phyloP scores from a whole-genome alignment of 2,113 vertebrate species.

The Perca schrenkii region DNA sequence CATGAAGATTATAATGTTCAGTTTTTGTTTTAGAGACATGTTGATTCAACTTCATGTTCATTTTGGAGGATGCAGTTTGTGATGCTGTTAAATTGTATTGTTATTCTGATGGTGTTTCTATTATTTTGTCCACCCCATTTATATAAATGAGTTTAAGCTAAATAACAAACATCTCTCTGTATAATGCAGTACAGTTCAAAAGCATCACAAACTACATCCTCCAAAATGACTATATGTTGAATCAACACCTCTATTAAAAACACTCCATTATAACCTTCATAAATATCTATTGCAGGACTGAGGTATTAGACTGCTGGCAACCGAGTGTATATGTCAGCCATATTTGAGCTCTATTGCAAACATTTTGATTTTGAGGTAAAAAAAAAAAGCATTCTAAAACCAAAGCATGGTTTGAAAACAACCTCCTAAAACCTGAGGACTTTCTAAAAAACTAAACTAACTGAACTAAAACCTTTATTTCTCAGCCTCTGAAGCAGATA shows the following conservation, averaged over 20 bases:
- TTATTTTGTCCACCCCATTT: neutral
- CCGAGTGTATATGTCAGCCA: neutral
- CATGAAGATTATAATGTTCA: neutral
- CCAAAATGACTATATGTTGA: neutral
- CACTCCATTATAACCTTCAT: neutral
- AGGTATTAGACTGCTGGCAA: neutral
- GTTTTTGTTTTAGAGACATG: neutral
- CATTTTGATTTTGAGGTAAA: neutral
- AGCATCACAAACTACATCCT: neutral
- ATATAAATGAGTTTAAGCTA: neutral
- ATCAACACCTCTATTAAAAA: neutral
- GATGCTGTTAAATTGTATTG: neutral
- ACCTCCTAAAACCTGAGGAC: too few relatives aligned
- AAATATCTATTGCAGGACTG: neutral
- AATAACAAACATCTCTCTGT: neutral
- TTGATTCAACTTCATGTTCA: neutral
- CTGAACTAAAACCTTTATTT: too few relatives aligned
- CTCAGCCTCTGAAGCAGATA: too few relatives aligned
- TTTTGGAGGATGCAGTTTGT: neutral
- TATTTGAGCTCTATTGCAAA: neutral
- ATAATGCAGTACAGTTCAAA: neutral
- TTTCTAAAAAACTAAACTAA: too few relatives aligned
- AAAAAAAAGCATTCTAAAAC: too few relatives aligned
- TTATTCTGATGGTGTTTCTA: neutral
- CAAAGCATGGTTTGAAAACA: too few relatives aligned